phyloP scores from a whole-genome alignment of 2,797 vertebrate genomes.

The Pelodytes ibericus region DNA sequence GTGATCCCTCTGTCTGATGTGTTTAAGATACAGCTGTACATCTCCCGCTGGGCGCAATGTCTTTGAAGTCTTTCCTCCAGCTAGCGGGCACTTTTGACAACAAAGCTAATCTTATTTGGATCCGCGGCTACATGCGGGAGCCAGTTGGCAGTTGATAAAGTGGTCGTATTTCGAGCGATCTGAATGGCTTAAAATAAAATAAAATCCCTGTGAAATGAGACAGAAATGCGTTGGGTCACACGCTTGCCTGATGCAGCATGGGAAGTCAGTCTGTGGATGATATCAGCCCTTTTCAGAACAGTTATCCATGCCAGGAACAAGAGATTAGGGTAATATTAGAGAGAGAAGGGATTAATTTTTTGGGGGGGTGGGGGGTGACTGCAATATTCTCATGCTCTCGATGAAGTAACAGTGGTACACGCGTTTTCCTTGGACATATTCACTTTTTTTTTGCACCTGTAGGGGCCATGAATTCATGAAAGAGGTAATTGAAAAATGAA shows the following conservation, averaged over 20 bases:
- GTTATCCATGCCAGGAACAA: background rate
- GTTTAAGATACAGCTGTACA: conserved; percentile 26
- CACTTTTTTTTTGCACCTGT: too few species aligned
- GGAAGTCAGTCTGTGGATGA: background rate
- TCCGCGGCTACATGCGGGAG: conserved; percentile 55
- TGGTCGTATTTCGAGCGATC: conserved; percentile 54
- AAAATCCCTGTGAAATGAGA: conserved; percentile 35
- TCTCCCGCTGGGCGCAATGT: conserved; percentile 39
- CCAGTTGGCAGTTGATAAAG: conserved; percentile 63
- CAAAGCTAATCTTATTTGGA: conserved; percentile 66
- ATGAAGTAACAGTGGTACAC: too few species aligned
- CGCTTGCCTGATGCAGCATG: conserved; percentile 50
- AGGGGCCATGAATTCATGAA: background rate
- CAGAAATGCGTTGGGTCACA: conserved; percentile 57
- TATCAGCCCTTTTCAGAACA: background rate
- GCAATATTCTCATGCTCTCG: too few species aligned
- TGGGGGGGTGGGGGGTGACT: too few species aligned
- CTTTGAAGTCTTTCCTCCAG: conserved; percentile 57
- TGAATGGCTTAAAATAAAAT: conserved; percentile 60
- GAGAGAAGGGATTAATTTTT: too few species aligned
- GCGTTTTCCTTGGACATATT: too few species aligned
- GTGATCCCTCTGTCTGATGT: conserved; percentile 30
- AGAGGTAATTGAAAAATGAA: too few species aligned
- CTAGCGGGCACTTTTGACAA: conserved; percentile 58
- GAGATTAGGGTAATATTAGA: background rate